These are phyloP conservation scores for Dipodomys stephensi DNA, from an alignment of 2,113 vertebrate genomes.

Conservation along the genomic window DNA sequence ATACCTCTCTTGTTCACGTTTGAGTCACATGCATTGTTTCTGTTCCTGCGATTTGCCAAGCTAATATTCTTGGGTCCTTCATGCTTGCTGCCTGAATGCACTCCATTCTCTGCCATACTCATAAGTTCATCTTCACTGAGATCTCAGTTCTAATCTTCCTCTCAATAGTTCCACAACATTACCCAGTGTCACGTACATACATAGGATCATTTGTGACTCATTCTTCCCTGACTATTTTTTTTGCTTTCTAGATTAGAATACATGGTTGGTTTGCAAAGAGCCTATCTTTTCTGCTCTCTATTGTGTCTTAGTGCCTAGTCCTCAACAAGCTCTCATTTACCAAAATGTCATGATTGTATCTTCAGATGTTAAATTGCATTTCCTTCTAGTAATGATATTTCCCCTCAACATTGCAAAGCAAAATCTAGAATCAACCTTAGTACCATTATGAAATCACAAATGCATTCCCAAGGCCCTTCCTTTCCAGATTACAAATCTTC, in stretches of 20 bases:
- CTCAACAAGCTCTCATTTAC: not conserved
- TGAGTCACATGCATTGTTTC: not conserved
- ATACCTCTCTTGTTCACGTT: not conserved
- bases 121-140: not conserved
- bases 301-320: not conserved
- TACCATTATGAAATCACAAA: not conserved
- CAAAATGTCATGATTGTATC: not conserved
- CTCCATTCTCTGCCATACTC: rapidly evolving
- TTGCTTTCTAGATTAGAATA: not conserved
- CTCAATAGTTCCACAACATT: not conserved
- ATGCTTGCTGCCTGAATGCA: not conserved
- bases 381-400: not conserved
- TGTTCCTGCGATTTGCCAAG: not conserved
- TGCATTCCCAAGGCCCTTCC: not conserved
- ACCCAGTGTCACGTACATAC: not conserved
- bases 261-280: not conserved
- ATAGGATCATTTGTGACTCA: not conserved
- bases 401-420: not conserved
- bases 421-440: slow-evolving; percentile 13
- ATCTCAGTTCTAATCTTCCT: not conserved
- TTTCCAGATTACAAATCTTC: not conserved
- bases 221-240: not conserved
- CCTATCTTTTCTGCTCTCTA: not conserved
- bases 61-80: not conserved
- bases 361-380: slow-evolving; percentile 33